Evolutionary conservation across 2,888 invertebrate species (phyloP), one percentile per base, ranked within the genome.

Genomic region (Beris morrisii): DNA sequence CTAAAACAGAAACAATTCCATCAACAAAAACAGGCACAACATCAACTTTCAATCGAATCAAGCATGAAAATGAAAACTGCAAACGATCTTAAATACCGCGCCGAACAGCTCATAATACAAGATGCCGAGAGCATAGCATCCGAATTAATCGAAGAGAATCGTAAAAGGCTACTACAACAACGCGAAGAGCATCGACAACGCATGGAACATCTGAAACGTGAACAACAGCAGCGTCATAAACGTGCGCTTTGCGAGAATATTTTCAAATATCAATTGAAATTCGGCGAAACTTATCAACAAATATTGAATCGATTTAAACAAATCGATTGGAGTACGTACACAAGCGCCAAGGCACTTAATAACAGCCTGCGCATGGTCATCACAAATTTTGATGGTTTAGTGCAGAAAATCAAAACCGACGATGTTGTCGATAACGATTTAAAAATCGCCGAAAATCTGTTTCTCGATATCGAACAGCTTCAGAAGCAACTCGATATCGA

Each of bases 391-490:
- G 48, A 48, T 12, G 48, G 15, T 13, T 12, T 48, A 5, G 15
- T 48, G 7, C 48, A 48, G 5, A 53, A 45, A 79, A 81, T 71
- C 75, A 79, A 70, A 79, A 84, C 75, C 78, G 83, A 75, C 74
- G 78, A 73, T 79, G 82, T 70, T 70, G 76, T 72, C 71, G 83
- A 84, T 7, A 78, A 82, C 69, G 87, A 86, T 74, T 81, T 85
- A 0, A 82, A 83, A 71, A 82, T 83, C 71, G 85, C 86, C n/a
- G 83, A 83, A 69, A 78, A 82, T 67, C 76, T 84, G 52, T 77
- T 82, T 66, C 71, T 76, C 69, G 79, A 80, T 32, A 76, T 82
- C 64, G 83, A 84, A 69, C 83, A 83, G 70, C 75, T 86, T 31
- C 81, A 78, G 30, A 77, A 77, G 45, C 81, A 81, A 72, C 77